Evolutionary conservation across 2,113 vertebrate genomes (phyloP).

Genomic region (Cheilinus undulatus): DNA sequence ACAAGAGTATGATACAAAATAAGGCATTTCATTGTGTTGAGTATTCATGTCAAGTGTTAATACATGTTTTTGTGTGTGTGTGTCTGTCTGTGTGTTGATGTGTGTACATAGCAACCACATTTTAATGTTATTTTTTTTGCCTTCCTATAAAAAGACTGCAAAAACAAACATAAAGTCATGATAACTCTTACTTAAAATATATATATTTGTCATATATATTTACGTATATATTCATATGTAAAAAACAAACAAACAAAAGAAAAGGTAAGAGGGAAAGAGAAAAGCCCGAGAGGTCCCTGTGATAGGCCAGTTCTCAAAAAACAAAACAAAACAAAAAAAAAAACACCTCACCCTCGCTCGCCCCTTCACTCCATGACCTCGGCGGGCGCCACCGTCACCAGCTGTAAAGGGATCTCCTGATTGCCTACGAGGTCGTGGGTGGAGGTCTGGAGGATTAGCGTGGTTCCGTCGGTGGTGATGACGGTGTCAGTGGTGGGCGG

Average conservation of each 20-base stretch:
- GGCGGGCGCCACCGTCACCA: conserved; percentile 97
- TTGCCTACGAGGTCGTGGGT: conserved; percentile 95
- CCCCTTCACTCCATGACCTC: conserved; percentile 97
- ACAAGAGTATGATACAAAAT: conserved; percentile 99
- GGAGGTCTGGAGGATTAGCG: conserved; percentile 97
- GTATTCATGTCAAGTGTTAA: conserved; percentile 75
- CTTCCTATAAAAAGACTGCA: conserved; percentile 99
- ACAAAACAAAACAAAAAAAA: conserved; percentile 12
- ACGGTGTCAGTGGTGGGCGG: conserved; percentile 89
- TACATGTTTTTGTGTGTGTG: conserved; percentile 51
- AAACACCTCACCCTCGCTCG: conserved; percentile 44
- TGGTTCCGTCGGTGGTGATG: conserved; percentile 96
- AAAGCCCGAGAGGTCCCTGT: conserved; percentile 74
- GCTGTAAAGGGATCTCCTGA: conserved; percentile 98
- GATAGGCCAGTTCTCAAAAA: conserved; percentile 76
- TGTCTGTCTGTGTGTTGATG: conserved; percentile 70
- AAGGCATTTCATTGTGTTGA: conserved; percentile 96
- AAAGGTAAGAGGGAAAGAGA: conserved; percentile 65
- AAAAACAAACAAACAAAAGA: conserved; percentile 68
- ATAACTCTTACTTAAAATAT: conserved; percentile 88
- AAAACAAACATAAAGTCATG: conserved; percentile 94
- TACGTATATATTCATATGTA: conserved; percentile 86
- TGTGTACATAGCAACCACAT: conserved; percentile 94
- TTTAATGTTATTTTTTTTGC: conserved; percentile 90
- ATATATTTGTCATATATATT: conserved; percentile 88